These are phyloP conservation scores for Pseudochromis fuscus DNA, from an alignment of 2,797 vertebrate species.

Conservation along the genomic window DNA sequence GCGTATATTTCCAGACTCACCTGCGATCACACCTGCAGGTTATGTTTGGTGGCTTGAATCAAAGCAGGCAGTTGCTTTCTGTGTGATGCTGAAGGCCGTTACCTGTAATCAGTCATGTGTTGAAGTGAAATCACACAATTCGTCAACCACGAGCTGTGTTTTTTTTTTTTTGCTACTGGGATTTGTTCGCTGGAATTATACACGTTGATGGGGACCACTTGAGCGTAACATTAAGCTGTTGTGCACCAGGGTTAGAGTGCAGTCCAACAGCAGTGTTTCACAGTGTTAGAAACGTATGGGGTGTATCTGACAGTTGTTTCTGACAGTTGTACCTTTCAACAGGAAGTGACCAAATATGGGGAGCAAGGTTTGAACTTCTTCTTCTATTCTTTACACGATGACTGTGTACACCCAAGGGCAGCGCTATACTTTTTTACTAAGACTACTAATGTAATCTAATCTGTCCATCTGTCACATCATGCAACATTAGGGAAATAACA, in stretches of 20 bases:
- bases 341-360: background rate
- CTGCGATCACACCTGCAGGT: conserved; percentile 23
- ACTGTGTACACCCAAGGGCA: background rate
- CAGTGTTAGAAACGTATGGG: background rate
- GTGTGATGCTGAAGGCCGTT: background rate
- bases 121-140: conserved; percentile 7
- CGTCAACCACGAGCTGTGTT: background rate
- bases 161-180: conserved; percentile 4
- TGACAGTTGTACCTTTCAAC: background rate
- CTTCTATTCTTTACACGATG: background rate
- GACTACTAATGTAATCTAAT: no score
- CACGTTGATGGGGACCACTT: conserved; percentile 24
- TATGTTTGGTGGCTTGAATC: conserved; percentile 1
- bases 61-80: background rate
- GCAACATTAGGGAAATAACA: no score
- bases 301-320: background rate
- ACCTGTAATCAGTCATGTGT: background rate
- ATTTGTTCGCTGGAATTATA: conserved; percentile 22
- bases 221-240: background rate
- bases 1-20: conserved; percentile 32
- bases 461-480: no score
- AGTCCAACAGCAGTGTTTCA: background rate
- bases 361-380: background rate
- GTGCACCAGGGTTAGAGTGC: background rate
- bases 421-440: no score